Conservation (phyloP, 2,888 invertebrate species). For the Netelia inedita region DNA sequence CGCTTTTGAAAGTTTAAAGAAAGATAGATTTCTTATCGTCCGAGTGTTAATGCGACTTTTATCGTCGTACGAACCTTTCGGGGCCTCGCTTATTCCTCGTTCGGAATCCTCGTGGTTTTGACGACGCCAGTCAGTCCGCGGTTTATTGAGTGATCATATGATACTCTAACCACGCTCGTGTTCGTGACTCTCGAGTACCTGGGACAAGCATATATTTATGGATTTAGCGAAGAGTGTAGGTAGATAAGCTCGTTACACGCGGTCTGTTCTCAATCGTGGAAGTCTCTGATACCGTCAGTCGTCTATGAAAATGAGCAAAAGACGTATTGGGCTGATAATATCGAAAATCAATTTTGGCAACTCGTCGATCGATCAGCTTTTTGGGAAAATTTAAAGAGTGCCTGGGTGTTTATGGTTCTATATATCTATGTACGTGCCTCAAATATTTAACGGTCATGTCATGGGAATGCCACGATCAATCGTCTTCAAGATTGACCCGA, state of each 20-base stretch:
- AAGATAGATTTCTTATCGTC: slow-evolving; percentile 37
- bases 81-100: slow-evolving; percentile 1
- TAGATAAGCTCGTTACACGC: slow-evolving; percentile 49
- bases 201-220: not conserved
- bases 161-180: slow-evolving; percentile 61
- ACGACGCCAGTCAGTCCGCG: slow-evolving; percentile 65
- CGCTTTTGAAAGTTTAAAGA: not conserved
- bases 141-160: slow-evolving; percentile 67
- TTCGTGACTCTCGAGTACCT: slow-evolving; percentile 51
- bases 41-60: slow-evolving; percentile 22
- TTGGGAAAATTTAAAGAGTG: too few relatives aligned
- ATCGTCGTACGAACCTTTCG: slow-evolving; percentile 15
- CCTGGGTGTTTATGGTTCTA: too few relatives aligned
- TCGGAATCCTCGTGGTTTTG: slow-evolving; percentile 59
- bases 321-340: slow-evolving; percentile 8
- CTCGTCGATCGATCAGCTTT: too few relatives aligned
- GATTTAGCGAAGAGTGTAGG: slow-evolving; percentile 33
- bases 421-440: too few relatives aligned
- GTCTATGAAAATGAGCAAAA: slow-evolving; percentile 28
- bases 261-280: not conserved
- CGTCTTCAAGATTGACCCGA: too few relatives aligned
- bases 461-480: too few relatives aligned
- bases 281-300: too few relatives aligned
- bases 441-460: too few relatives aligned
- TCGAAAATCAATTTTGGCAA: too few relatives aligned